Base-by-base conservation (phyloP, 2,888 invertebrate species). In the Harpalus rufipes region DNA sequence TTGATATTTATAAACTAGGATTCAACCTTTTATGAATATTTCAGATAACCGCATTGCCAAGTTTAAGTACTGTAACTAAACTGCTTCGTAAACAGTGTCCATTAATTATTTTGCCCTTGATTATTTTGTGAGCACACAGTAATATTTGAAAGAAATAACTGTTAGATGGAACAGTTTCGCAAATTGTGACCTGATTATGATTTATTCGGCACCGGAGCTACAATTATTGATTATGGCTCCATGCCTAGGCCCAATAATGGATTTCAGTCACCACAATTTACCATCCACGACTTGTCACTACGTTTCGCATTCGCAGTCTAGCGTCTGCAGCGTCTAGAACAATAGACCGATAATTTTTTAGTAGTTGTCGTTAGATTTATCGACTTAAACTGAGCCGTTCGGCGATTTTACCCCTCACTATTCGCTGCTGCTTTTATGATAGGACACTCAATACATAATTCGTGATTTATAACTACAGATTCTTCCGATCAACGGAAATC, bases 111-210 rank as follows among this genome's bases (percentile, higher is more conserved):
- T 16, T 41, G 21, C 44, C 72, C 44, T 41, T 72, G 72, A 72
- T 72, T 72, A 44, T 72, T 72, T 44, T 18, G n/a, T 14, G 41
- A 44, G 41, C 16, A 16, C 41, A 14, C 8, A 41, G 39, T 72
- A 44, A 72, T 39, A 16, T 72, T 68, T 68, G 16, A 44, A 72
- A 72, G 72, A 72, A 72, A 78, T 78, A 78, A 58, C 56, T 51
- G 74, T 44, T 74, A 74, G 44, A 51, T 74, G 16, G 51, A 41
- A 74, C 51, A 56, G 51, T 56, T 83, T 74, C 76, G 74, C 63
- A 58, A 61, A 78, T 84, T 63, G 76, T 86, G 86, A 86, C 86
- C 86, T 84, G 84, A 86, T 86, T 86, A 86, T 85, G 85, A 63
- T 84, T 85, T 85, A 68, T 85, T 86, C 85, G 80, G 65, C 61